A percentile compares a stretch with the other conserved stretches of the same genome.
phyloP scores from a whole-genome alignment of 2,113 vertebrate species.

The Nycticryphes semicollaris region DNA sequence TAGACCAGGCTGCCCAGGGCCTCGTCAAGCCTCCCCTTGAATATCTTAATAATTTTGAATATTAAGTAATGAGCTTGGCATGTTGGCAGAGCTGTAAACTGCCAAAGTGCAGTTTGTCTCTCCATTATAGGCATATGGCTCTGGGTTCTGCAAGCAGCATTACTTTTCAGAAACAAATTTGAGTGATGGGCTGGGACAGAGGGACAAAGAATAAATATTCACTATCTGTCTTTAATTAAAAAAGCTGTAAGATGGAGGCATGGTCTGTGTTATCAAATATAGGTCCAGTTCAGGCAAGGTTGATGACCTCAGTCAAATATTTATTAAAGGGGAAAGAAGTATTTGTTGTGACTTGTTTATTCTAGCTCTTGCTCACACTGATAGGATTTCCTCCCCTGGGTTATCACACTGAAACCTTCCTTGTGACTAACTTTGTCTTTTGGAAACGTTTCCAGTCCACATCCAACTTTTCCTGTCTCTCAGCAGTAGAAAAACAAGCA shows the following conservation, averaged over 20 bases:
- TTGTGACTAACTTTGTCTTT: background rate
- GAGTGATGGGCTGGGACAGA: background rate
- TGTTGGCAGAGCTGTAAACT: background rate
- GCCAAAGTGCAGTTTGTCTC: background rate
- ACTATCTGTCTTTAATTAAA: background rate
- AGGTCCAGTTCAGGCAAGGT: background rate
- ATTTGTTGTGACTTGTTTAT: conserved; percentile 58
- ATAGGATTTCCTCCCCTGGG: conserved; percentile 27
- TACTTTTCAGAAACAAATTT: background rate
- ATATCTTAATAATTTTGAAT: too few species aligned
- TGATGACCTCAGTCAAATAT: conserved; percentile 54
- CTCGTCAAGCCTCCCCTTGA: too few species aligned
- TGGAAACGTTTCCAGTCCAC: background rate
- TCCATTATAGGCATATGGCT: background rate
- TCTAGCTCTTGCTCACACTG: conserved; percentile 48
- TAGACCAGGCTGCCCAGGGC: too few species aligned
- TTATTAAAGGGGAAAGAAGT: conserved; percentile 54
- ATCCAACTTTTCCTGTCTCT: conserved; percentile 20
- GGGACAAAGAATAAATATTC: background rate
- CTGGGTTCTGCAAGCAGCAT: background rate
- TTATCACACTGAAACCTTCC: conserved; percentile 12
- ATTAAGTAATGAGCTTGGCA: rapidly evolving
- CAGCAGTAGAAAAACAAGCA: background rate
- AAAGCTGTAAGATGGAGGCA: background rate
- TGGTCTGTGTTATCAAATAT: background rate